These are phyloP conservation scores for Archips xylosteana DNA, from an alignment of 2,888 invertebrate genomes.

Conservation along the genomic window DNA sequence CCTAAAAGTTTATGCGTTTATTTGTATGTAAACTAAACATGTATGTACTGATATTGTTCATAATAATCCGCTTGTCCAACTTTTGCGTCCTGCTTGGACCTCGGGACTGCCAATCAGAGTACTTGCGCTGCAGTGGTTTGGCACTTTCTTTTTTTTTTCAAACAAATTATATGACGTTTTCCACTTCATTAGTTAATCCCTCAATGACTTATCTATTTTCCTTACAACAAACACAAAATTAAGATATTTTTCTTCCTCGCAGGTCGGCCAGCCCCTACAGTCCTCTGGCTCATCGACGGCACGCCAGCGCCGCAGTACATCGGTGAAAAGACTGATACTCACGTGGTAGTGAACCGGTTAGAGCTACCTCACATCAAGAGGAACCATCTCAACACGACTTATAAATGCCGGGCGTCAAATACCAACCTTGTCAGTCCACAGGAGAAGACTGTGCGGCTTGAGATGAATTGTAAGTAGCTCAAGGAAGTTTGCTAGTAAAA, in stretches of 20 bases:
- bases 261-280: constrained; percentile 94
- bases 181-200: no score
- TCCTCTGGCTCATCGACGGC: constrained; percentile 93
- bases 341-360: constrained; percentile 92
- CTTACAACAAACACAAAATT: not conserved
- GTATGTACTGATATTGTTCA: no score
- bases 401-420: constrained; percentile 95
- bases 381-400: constrained; percentile 93
- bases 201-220: no score
- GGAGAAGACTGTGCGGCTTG: constrained; percentile 92
- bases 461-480: constrained; percentile 92
- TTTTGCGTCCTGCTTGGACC: no score
- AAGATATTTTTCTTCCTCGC: constrained; percentile 42
- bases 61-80: no score
- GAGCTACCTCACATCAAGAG: constrained; percentile 90
- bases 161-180: no score
- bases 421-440: constrained; percentile 94
- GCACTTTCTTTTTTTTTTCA: no score
- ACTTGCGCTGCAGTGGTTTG: no score
- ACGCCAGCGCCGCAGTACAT: constrained; percentile 89
- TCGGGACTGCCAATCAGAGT: no score
- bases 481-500: no score
- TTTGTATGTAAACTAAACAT: no score
- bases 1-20: no score
- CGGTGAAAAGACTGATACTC: constrained; percentile 88